Evolutionary conservation across 37 sponge, comb jelly and placozoan species (phyloP), one percentile per base, ranked within the genome.

Genomic region (Petrosia ficiformis): DNA sequence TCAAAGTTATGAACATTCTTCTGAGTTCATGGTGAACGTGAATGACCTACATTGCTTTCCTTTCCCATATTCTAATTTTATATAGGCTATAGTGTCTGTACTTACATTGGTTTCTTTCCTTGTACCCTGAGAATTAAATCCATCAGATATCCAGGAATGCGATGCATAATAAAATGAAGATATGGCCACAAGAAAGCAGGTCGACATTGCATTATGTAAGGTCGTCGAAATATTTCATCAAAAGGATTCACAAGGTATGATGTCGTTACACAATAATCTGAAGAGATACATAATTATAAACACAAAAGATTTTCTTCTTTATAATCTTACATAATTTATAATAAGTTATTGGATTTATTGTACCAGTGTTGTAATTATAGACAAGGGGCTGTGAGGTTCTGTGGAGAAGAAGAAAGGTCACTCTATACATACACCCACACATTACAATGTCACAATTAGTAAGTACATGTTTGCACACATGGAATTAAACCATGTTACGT

Each of bases 31-130:
- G n/a, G n/a, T n/a, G n/a, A n/a, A n/a, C n/a, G n/a, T n/a, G n/a
- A n/a, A n/a, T n/a, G n/a, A n/a, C 84, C 36, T 25, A 83, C 90
- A 29, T 71, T 73, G 87, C 84, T 65, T 88, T 88, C 75, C 82
- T 87, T 32, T 86, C 89, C 2, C 43, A 61, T 28, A 88, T 3
- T 76, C 77, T 58, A 22, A 85, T n/a, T n/a, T n/a, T n/a, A n/a
- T n/a, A n/a, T n/a, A n/a, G n/a, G n/a, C n/a, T n/a, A n/a, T n/a
- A n/a, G n/a, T n/a, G n/a, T n/a, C n/a, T n/a, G n/a, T n/a, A n/a
- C 84, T 42, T 25, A 83, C 90, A 29, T 71, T 73, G 87, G 87
- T 65, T 88, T 88, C 75, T 85, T 87, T 32, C 89, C 89, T 0
- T 44, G 59, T 28, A 88, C 3, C 72, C 77, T 58, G n/a, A 85